Conservation (phyloP, 2,113 vertebrate species). For the Tragelaphus strepsiceros region DNA sequence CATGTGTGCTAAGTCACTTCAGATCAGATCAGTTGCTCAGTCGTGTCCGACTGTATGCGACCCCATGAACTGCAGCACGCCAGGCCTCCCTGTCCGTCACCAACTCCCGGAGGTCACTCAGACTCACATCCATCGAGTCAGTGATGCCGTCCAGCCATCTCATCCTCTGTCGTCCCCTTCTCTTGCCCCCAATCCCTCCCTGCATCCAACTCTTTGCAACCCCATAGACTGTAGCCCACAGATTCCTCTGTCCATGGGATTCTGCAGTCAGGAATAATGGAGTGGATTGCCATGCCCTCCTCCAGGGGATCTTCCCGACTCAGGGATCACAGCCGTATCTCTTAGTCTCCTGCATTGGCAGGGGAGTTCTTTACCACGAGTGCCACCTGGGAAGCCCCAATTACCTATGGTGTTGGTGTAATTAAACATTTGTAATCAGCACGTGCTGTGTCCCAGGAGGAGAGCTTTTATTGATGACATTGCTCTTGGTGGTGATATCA, state of each 20-base stretch:
- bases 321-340: not conserved
- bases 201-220: not conserved
- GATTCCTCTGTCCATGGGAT: not conserved
- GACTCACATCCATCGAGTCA: too few relatives aligned
- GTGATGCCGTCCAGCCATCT: too few relatives aligned
- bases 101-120: too few relatives aligned
- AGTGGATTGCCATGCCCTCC: not conserved
- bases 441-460: fast-evolving
- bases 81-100: too few relatives aligned
- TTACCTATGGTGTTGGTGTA: not conserved
- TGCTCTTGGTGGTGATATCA: too few relatives aligned
- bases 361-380: not conserved
- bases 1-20: not conserved
- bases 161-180: too few relatives aligned
- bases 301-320: not conserved
- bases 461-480: fast-evolving
- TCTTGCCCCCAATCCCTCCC: too few relatives aligned
- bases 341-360: not conserved
- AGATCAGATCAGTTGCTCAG: not conserved
- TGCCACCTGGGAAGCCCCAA: not conserved
- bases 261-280: not conserved
- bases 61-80: too few relatives aligned
- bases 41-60: too few relatives aligned
- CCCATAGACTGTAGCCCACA: not conserved
- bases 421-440: fast-evolving